Evolutionary conservation across 2,888 invertebrate genomes (phyloP).

Genomic region (Callyntrura guangdongensis): DNA sequence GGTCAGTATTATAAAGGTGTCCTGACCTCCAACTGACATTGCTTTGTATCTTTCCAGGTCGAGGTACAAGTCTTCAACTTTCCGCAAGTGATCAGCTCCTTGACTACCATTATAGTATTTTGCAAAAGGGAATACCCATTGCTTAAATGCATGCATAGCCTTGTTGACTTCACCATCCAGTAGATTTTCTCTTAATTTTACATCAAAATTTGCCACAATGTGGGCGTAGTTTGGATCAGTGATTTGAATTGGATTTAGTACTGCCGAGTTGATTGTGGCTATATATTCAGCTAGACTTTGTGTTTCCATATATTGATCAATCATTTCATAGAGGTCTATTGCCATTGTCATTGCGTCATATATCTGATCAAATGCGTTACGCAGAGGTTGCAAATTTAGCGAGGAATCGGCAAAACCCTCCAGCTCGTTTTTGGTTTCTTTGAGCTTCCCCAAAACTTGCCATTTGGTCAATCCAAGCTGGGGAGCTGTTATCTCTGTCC

Average conservation of each 20-base stretch:
- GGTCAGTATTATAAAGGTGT: background rate
- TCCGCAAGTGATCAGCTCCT: background rate
- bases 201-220: background rate
- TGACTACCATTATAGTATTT: background rate
- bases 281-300: background rate
- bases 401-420: background rate
- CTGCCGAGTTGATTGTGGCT: background rate
- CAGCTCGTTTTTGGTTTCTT: background rate
- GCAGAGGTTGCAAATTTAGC: too few relatives aligned
- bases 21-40: background rate
- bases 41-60: slow-evolving; percentile 12
- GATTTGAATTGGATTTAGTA: background rate
- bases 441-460: background rate
- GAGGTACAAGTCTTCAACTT: background rate
- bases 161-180: background rate
- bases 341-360: slow-evolving; percentile 37
- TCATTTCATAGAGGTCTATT: slow-evolving; percentile 18
- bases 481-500: background rate
- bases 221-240: background rate
- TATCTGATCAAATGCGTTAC: background rate
- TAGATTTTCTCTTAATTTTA: slow-evolving; percentile 1
- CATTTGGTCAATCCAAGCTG: background rate
- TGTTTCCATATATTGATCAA: slow-evolving; percentile 18
- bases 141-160: slow-evolving; percentile 28
- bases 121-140: slow-evolving; percentile 71